Evolutionary conservation across 2,888 invertebrate species (phyloP).

Genomic region (Philhelius pedissequus): DNA sequence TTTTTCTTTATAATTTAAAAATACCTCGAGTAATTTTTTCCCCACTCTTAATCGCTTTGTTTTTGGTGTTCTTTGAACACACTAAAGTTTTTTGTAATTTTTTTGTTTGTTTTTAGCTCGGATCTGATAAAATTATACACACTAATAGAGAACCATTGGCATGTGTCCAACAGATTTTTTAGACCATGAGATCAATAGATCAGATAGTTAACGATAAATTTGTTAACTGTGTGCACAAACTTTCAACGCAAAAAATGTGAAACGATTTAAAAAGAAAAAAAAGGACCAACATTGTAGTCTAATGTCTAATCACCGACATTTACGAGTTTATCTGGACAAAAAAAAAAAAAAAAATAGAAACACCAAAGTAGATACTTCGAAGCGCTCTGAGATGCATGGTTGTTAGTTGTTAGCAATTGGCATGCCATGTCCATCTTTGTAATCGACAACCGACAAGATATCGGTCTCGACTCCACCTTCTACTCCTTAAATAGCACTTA

Average conservation of each 20-base stretch:
- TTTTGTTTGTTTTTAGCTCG: background rate
- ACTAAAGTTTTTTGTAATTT: background rate
- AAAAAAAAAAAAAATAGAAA: slow-evolving; percentile 25
- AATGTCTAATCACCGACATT: slow-evolving; percentile 45
- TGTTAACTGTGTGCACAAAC: slow-evolving; percentile 4
- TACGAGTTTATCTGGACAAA: slow-evolving; percentile 49
- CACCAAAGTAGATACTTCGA: background rate
- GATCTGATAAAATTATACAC: slow-evolving; percentile 22
- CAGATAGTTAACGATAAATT: slow-evolving; percentile 46
- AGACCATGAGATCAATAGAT: slow-evolving; percentile 62
- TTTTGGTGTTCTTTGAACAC: slow-evolving; percentile 4
- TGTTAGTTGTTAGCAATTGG: slow-evolving; percentile 3
- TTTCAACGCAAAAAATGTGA: background rate
- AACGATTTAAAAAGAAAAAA: background rate
- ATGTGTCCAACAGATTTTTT: slow-evolving; percentile 48
- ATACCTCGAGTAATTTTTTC: background rate
- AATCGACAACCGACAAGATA: slow-evolving; percentile 38
- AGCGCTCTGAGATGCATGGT: slow-evolving; percentile 13
- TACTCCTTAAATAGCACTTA: slow-evolving; percentile 29
- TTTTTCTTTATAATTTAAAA: slow-evolving; percentile 15
- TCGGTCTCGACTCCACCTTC: slow-evolving; percentile 46
- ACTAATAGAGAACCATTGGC: slow-evolving; percentile 27
- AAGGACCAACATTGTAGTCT: background rate
- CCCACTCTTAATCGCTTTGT: slow-evolving; percentile 12
- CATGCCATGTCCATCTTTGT: slow-evolving; percentile 48